Evolutionary conservation across 2,113 vertebrate species (phyloP), one percentile per base, ranked within the genome.

Genomic region (Calonectris borealis): DNA sequence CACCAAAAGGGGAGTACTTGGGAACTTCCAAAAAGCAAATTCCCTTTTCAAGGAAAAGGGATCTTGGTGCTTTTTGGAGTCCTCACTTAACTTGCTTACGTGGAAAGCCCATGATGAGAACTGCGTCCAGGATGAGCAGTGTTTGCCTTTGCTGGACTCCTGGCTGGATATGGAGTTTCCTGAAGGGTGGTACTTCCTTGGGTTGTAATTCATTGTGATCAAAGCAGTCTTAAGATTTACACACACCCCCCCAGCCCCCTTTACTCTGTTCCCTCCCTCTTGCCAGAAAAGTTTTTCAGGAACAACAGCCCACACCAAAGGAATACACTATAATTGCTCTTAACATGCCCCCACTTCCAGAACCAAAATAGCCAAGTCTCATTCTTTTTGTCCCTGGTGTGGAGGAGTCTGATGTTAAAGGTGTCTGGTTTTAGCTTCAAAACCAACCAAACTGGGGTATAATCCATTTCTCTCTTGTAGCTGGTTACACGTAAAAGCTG

Each of bases 401-500:
- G 87, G 68, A 83, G 87, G 73, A 89, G 64, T 73, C 73, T 82
- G 55, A 81, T 94, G 11, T 62, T 87, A 38, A 65, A 83, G 36
- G 69, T 57, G n/a, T 40, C 29, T 87, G 49, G 7, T 65, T 61
- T 55, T 64, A 61, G 69, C 80, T 88, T 82, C 95, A 26, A 81
- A 90, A 34, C 94, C 93, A 93, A 57, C 68, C 44, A 4, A 72
- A 71, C 40, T 3, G 6, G 70, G 94, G 75, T 86, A 16, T 40
- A 31, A 86, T 38, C 91, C 71, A 7, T 80, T 91, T 80, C 46
- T 94, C 88, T 86, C 90, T 58, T 19, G 79, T 95, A 94, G 94
- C 91, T 96, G 97, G 93, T 84, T 96, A 70, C 66, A 51, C 36
- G 80, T 97, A 90, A 78, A 98, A 98, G 95, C 98, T 98, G 98